Evolutionary conservation across 2,113 vertebrate species (phyloP).

Genomic region (Pimephales promelas): DNA sequence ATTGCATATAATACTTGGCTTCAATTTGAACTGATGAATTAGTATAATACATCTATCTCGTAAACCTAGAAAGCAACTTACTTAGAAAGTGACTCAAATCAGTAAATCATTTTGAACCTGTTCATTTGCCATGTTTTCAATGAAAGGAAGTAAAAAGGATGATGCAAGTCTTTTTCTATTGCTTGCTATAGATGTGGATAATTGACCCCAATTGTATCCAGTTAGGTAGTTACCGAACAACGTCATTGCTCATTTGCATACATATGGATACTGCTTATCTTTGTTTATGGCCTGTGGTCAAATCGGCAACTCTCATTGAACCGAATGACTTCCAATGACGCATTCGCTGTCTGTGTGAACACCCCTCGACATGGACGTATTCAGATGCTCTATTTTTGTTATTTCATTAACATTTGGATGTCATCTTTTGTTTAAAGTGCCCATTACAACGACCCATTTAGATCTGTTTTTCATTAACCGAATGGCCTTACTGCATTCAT

Average conservation of each 20-base stretch:
- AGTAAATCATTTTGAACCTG: not conserved
- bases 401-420: slow-evolving; percentile 11
- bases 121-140: not conserved
- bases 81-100: not conserved
- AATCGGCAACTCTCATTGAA: not conserved
- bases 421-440: slow-evolving; percentile 1
- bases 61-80: not conserved
- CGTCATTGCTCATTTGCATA: not conserved
- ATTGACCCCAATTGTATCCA: not conserved
- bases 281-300: not conserved
- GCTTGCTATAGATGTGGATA: not conserved
- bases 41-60: not conserved
- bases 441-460: slow-evolving; percentile 6
- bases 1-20: not conserved
- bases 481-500: slow-evolving; percentile 7
- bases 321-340: not conserved
- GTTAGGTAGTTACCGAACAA: no score
- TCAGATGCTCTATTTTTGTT: not conserved
- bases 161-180: not conserved
- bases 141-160: not conserved
- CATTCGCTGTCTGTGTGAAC: not conserved
- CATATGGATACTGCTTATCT: not conserved
- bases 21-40: not conserved
- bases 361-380: not conserved
- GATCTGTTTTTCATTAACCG: not conserved